phyloP scores from a whole-genome alignment of 2,113 vertebrate species.

The Elephas maximus region DNA sequence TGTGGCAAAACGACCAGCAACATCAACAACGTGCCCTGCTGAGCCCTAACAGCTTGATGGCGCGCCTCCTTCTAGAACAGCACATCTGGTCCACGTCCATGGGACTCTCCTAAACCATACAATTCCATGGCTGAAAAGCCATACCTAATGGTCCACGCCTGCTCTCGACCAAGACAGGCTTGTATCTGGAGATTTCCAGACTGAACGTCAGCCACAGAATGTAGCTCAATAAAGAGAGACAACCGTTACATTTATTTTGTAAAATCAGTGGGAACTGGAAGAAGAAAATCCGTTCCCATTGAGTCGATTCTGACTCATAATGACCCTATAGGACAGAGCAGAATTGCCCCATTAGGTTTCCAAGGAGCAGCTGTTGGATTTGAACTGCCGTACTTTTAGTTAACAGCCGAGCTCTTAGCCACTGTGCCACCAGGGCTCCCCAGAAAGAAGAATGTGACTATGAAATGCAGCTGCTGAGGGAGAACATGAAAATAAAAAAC shows the following conservation, averaged over 20 bases:
- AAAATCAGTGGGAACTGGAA: background rate
- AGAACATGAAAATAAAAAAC: fast-evolving
- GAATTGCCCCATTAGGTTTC: too few species aligned
- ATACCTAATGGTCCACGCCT: background rate
- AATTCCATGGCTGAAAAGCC: background rate
- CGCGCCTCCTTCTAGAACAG: fast-evolving
- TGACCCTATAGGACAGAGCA: too few species aligned
- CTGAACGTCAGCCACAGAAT: too few species aligned
- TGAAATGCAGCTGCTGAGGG: fast-evolving
- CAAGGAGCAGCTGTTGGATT: too few species aligned
- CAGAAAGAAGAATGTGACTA: background rate
- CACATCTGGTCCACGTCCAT: fast-evolving
- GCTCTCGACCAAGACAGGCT: too few species aligned
- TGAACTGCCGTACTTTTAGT: too few species aligned
- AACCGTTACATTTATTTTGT: background rate
- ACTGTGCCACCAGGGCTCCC: too few species aligned
- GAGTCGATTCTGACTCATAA: too few species aligned
- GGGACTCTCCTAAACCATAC: fast-evolving
- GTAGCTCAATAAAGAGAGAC: too few species aligned
- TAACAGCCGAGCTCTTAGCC: too few species aligned
- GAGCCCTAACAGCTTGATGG: fast-evolving
- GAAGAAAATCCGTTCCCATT: too few species aligned
- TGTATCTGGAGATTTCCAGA: too few species aligned
- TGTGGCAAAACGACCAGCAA: fast-evolving
- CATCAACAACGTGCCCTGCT: fast-evolving